phyloP scores from a whole-genome alignment of 2,113 vertebrate genomes.

The Gymnogyps californianus region DNA sequence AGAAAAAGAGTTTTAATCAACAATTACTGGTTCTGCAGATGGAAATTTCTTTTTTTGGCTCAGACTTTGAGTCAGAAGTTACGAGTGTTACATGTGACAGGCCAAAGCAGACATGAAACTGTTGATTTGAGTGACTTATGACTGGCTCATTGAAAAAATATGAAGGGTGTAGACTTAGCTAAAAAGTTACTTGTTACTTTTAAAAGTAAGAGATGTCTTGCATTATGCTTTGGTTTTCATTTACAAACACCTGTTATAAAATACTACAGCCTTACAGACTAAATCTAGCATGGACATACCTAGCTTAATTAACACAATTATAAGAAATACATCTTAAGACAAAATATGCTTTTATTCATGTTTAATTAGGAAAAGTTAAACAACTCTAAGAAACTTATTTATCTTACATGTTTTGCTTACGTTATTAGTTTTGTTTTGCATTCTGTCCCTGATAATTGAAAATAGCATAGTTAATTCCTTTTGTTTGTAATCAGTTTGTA shows the following conservation, averaged over 20 bases:
- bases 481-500: not conserved
- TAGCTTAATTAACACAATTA: not conserved
- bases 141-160: not conserved
- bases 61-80: not conserved
- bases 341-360: not conserved
- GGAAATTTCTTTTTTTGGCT: not conserved
- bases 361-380: not conserved
- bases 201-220: not conserved
- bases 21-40: not conserved
- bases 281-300: not conserved
- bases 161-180: not conserved
- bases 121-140: not conserved
- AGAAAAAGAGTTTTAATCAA: slow-evolving; percentile 31
- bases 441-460: not conserved
- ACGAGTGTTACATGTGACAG: not conserved
- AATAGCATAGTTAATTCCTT: not conserved
- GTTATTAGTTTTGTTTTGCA: not conserved
- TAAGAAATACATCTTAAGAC: not conserved
- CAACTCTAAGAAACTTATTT: not conserved
- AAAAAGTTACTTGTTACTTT: not conserved
- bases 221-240: not conserved
- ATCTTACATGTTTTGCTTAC: not conserved
- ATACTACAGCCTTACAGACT: not conserved
- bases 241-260: not conserved
- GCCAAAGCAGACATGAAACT: not conserved